Evolutionary conservation across 1,140 invertebrate genomes (phyloP), one percentile per base, ranked within the genome.

Genomic region (Procambarus clarkii): DNA sequence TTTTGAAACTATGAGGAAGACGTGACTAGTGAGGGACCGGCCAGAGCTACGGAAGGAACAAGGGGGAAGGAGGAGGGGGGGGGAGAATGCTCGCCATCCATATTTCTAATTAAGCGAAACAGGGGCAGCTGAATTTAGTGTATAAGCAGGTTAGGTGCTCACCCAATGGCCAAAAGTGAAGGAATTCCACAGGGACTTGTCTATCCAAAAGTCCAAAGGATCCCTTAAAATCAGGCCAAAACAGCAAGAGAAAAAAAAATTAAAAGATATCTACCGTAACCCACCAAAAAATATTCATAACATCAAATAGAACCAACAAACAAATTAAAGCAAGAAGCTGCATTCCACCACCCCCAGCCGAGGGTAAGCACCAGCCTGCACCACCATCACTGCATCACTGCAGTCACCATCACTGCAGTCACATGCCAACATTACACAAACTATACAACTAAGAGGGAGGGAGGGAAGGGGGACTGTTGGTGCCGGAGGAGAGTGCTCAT

Each of bases 61-160:
- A n/a, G n/a, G n/a, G 21, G 21, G 13, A 21, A 13, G 8, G 34
- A 34, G n/a, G 34, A n/a, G 34, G 34, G 34, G 8, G 2, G 50
- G 45, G 81, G 64, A 74, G 60, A n/a, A 64, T 85, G 82, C 89
- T 91, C 89, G 82, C 89, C 89, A 91, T 91, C 89, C 89, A 91
- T 86, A 91, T 91, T 91, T 91, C 89, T 64, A 91, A 91, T 50
- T 86, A 82, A 89, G 87, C 87, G 87, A 85, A 91, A 86, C 74
- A 85, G 74, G 74, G 89, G 89, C 89, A 80, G 89, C 89, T 91
- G 64, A 85, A 85, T 85, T 84, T 91, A 60, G 74, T 54, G 44
- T 71, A 69, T 45, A 79, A 71, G 74, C 82, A 91, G 89, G 89
- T 69, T 78, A 78, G 89, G 89, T 91, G 89, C 89, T 91, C 81